Conservation (phyloP, 1,140 invertebrate genomes). For the Dendrolimus kikuchii region DNA sequence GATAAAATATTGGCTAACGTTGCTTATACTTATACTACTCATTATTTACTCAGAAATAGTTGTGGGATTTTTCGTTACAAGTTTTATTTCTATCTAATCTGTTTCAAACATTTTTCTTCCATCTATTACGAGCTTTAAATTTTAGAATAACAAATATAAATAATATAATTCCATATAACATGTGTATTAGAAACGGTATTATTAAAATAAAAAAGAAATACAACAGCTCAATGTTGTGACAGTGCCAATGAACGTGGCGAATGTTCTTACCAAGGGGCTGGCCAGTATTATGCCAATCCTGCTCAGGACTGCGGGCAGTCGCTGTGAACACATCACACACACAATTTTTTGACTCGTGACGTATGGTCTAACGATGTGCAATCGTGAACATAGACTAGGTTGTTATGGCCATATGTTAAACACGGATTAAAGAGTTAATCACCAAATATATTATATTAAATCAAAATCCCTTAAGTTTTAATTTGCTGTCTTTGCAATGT, state of each 20-base stretch:
- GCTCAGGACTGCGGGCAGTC: constrained; percentile 92
- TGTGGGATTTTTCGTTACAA: no score
- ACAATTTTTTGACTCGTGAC: constrained; percentile 67
- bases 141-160: no score
- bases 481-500: constrained; percentile 58
- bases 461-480: constrained; percentile 6
- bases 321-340: constrained; percentile 83
- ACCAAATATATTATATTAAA: neutral
- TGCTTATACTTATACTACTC: no score
- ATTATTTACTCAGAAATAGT: no score
- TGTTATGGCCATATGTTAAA: constrained; percentile 55
- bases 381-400: constrained; percentile 61
- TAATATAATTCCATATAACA: no score
- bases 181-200: no score
- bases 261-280: constrained; percentile 91
- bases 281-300: constrained; percentile 94
- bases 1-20: no score
- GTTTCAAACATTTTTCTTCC: no score
- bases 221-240: constrained; percentile 44
- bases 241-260: constrained; percentile 66
- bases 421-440: neutral
- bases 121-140: no score
- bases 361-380: constrained; percentile 59
- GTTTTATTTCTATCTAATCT: no score
- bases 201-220: constrained; percentile 36